Base-by-base conservation (phyloP, 2,113 vertebrate genomes). In the Kryptolebias marmoratus region DNA sequence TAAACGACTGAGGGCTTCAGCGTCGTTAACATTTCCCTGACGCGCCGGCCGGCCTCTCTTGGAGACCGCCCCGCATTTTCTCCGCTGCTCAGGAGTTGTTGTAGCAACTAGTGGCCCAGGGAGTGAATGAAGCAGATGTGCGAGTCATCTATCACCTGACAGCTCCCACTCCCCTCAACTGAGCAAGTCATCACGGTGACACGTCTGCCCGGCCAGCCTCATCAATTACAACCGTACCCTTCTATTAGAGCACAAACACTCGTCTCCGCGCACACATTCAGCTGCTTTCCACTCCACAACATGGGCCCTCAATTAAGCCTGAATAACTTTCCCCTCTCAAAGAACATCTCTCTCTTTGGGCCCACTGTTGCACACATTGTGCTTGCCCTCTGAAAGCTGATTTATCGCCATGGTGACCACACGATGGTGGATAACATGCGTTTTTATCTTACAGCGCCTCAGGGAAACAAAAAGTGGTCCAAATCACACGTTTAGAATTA, bases 91-190 rank as follows among this genome's bases (percentile, higher is more conserved):
- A 89, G 75, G 83, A 84, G 92, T 98, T 96, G 95, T 94, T 94
- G 93, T 95, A 96, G 95, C 94, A 95, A 98, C 96, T 82, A 67
- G 92, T 89, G 89, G 94, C 94, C 87, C 90, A 88, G 1, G 90
- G 91, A 91, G 91, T 96, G 94, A 95, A 94, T 95, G 95, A 95
- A 94, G 91, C 94, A 95, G 93, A 95, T 95, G 95, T 93, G 93
- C 91, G 72, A 93, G 91, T 90, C 93, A 95, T 96, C 95, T 93
- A 95, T 96, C 95, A 95, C 91, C 88, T 88, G 50, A 91, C 90
- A 94, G 88, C 91, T 93, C 85, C 91, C 88, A 84, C 92, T 90
- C 90, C 93, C 89, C 88, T 42, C 77, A 87, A 91, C 91, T 93
- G 90, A 95, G 94, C 95, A 95, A 95, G 94, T 93, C 94, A 95